phyloP scores from a whole-genome alignment of 2,888 invertebrate genomes.

The Drosophila birchii region DNA sequence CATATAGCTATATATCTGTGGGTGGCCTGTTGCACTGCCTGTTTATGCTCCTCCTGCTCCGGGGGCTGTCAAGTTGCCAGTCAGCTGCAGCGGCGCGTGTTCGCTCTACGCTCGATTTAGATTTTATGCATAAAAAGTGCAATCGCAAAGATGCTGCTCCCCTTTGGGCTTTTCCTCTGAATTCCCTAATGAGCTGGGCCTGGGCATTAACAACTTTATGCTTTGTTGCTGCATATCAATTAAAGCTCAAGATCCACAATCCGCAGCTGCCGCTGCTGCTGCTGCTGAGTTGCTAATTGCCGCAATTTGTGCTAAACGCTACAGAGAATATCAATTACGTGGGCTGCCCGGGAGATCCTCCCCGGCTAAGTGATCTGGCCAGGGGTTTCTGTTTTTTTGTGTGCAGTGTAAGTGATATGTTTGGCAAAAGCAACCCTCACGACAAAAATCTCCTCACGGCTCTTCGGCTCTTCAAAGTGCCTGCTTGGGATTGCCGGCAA shows the following conservation, averaged over 20 bases:
- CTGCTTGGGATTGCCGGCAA: slow-evolving; percentile 56
- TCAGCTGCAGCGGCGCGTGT: slow-evolving; percentile 79
- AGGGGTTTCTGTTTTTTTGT: slow-evolving; percentile 5
- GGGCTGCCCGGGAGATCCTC: slow-evolving; percentile 38
- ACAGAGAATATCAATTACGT: slow-evolving; percentile 74
- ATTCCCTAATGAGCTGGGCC: slow-evolving; percentile 80
- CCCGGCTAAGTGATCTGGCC: slow-evolving; percentile 22
- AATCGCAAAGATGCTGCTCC: slow-evolving; percentile 38
- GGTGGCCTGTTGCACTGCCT: slow-evolving; percentile 27
- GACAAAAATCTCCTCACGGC: slow-evolving; percentile 36
- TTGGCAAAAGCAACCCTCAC: slow-evolving; percentile 57
- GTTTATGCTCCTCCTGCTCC: background rate
- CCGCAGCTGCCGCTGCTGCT: slow-evolving; percentile 7
- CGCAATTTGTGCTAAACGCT: slow-evolving; percentile 76
- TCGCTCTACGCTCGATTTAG: slow-evolving; percentile 72
- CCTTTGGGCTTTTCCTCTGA: slow-evolving; percentile 67
- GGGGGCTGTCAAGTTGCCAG: slow-evolving; percentile 68
- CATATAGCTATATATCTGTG: slow-evolving; percentile 17
- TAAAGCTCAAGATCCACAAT: slow-evolving; percentile 67
- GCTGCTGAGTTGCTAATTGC: slow-evolving; percentile 69
- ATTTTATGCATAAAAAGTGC: slow-evolving; percentile 73
- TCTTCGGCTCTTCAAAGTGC: slow-evolving; percentile 44
- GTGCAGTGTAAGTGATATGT: slow-evolving; percentile 76
- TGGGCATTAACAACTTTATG: slow-evolving; percentile 82
- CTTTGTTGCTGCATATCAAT: slow-evolving; percentile 75